Percentiles rank a stretch among this genome's conserved stretches.
phyloP scores from a whole-genome alignment of 2,888 invertebrate species.

The Cataglyphis livida region DNA sequence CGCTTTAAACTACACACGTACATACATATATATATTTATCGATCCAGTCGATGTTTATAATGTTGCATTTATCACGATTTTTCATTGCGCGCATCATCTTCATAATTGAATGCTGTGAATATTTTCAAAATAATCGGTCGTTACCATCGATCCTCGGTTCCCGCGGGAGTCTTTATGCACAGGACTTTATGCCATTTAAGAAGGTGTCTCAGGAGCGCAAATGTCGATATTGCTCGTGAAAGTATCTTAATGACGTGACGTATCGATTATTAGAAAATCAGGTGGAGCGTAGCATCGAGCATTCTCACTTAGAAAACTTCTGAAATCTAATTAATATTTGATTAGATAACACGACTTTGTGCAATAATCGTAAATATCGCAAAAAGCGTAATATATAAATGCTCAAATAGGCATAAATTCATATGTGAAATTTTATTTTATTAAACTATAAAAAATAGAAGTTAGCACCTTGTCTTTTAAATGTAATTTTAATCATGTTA shows the following conservation, averaged over 20 bases:
- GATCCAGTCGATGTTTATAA: constrained; percentile 20
- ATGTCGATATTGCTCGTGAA: constrained; percentile 39
- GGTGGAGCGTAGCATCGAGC: background rate
- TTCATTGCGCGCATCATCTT: background rate
- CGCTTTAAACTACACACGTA: constrained; percentile 73
- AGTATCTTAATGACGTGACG: constrained; percentile 36
- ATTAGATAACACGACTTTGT: background rate
- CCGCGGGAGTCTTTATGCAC: background rate
- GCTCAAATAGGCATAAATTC: background rate
- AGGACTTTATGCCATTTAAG: constrained; percentile 29
- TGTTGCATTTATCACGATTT: constrained; percentile 1
- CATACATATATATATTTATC: constrained; percentile 7
- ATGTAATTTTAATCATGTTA: background rate
- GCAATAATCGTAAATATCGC: background rate
- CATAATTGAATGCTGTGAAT: constrained; percentile 52
- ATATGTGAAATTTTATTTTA: background rate
- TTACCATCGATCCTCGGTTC: background rate
- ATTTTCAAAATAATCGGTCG: constrained; percentile 36
- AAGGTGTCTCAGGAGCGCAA: constrained; percentile 14
- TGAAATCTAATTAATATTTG: constrained; percentile 35
- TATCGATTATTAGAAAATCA: constrained; percentile 35
- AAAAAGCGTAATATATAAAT: background rate
- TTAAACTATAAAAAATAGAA: background rate
- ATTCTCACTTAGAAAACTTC: constrained; percentile 16
- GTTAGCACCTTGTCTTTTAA: background rate